Percentiles rank a stretch among this genome's conserved stretches.
Conservation (phyloP, 2,888 invertebrate genomes). For the Eumerus sabulonum region DNA sequence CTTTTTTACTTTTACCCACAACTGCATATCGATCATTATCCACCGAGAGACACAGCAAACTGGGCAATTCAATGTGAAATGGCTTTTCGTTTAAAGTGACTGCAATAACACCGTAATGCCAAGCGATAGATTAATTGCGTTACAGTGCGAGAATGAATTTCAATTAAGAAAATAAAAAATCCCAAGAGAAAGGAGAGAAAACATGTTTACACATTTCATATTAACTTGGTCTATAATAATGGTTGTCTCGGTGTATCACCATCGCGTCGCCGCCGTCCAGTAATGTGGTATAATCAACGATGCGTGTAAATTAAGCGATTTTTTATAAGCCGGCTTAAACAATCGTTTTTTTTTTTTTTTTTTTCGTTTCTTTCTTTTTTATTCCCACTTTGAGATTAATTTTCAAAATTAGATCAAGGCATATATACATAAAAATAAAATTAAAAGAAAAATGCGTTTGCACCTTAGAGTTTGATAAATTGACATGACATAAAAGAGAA, state of each 20-base stretch:
- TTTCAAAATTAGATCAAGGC: not conserved
- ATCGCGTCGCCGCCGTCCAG: constrained; percentile 19
- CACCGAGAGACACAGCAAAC: constrained; percentile 18
- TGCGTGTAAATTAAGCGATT: constrained; percentile 67
- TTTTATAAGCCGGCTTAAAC: constrained; percentile 62
- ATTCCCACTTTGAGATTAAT: too few species aligned
- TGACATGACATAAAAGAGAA: not conserved
- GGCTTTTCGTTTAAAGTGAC: constrained; percentile 13
- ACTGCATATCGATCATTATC: constrained; percentile 39
- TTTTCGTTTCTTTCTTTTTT: too few species aligned
- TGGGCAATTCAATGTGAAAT: constrained; percentile 24
- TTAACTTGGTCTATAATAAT: constrained; percentile 56
- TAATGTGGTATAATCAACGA: constrained; percentile 58
- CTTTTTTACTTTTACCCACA: constrained; percentile 14
- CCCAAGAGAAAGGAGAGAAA: constrained; percentile 64
- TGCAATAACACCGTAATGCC: constrained; percentile 29
- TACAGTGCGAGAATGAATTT: constrained; percentile 63
- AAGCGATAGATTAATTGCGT: constrained; percentile 59
- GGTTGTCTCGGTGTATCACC: constrained; percentile 25
- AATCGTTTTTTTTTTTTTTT: too few species aligned
- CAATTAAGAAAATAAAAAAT: constrained; percentile 56
- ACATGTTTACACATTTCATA: constrained; percentile 65
- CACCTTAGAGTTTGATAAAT: constrained; percentile 22
- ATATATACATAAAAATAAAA: not conserved
- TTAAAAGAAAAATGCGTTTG: constrained; percentile 33